phyloP scores from a whole-genome alignment of 2,113 vertebrate genomes.

The Eulemur macaco region DNA sequence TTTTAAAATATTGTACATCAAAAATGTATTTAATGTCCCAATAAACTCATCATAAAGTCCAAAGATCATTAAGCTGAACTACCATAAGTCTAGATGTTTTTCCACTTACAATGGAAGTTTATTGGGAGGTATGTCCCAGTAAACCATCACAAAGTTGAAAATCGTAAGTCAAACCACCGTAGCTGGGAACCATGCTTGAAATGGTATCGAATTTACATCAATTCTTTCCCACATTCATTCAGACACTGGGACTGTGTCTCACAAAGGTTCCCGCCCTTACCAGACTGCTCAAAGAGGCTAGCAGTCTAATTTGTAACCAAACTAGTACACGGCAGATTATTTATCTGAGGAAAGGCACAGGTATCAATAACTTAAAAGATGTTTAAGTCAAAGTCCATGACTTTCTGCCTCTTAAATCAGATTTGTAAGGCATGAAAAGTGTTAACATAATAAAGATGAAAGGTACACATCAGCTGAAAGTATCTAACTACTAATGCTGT shows the following conservation, averaged over 20 bases:
- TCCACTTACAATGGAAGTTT: no score
- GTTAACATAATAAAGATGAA: neutral
- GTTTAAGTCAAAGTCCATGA: neutral
- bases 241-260: neutral
- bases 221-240: neutral
- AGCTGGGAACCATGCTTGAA: neutral
- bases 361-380: slow-evolving; percentile 3
- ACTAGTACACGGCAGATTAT: neutral
- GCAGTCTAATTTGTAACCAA: neutral
- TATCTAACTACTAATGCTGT: neutral
- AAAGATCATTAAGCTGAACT: no score
- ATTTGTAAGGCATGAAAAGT: neutral
- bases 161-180: neutral
- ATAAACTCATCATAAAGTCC: no score
- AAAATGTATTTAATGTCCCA: neutral
- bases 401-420: neutral
- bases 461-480: neutral
- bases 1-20: neutral
- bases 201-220: neutral
- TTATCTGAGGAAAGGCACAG: slow-evolving; percentile 16
- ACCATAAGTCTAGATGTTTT: no score
- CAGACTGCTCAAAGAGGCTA: neutral
- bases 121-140: neutral
- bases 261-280: neutral
- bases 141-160: neutral